Base-by-base conservation (phyloP, 35 echinoderm and acorn worm species). In the Strongylocentrotus purpuratus region DNA sequence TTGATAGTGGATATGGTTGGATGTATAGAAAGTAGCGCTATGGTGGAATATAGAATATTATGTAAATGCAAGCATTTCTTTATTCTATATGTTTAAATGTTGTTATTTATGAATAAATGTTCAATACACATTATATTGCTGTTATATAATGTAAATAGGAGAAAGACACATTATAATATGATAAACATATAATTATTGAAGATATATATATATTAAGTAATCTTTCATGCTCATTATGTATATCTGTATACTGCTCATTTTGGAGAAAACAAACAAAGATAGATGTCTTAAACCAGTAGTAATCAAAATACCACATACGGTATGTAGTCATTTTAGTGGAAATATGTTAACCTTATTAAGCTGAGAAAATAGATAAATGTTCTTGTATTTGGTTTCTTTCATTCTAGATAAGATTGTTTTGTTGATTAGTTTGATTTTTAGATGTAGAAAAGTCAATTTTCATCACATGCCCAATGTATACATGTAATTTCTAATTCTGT, bases 181-280 rank as follows among this genome's bases (percentile, higher is more conserved):
- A 78, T 78, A 78, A 59, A 78, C 65, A 78, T 78, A 78, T 78
- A 78, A n/a, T 78, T 78, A 78, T 78, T 78, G 28, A 78, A 78
- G 65, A 78, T 78, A 78, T 78, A 78, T 78, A 78, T 78, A 78
- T 78, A 78, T 78, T 78, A 78, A 78, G 65, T 78, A 78, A 78
- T 78, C 65, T 78, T 89, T 89, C 33, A 89, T 89, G 45, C 87
- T 89, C 33, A 31, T 15, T 89, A 41, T 89, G 87, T 46, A 89
- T 89, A 89, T 89, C 87, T 89, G 87, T 89, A 89, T 78, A 78
- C 65, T 78, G 65, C 65, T 78, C 65, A 28, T 78, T 78, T 78
- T 22, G 65, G 65, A 78, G 65, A 78, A 28, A 78, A 78, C n/a
- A n/a, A n/a, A n/a, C 65, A 78, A 78, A 78, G 22, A 78, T 78